Base-by-base conservation (phyloP, 1,140 invertebrate species). In the Magallana angulata region DNA sequence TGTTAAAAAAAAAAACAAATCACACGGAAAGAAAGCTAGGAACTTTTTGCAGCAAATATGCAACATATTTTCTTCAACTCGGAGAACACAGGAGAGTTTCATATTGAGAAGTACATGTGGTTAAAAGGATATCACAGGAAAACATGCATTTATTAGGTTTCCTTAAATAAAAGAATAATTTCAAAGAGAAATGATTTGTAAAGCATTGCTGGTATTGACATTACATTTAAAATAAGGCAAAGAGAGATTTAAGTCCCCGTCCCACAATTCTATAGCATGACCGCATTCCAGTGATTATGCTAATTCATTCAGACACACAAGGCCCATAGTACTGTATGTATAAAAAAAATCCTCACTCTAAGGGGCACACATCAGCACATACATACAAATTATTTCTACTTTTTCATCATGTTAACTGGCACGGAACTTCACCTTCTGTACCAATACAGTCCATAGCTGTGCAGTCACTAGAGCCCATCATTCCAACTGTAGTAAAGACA, bases 261-360 rank as follows among this genome's bases (percentile, higher is more conserved):
- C 68, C 24, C 18, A 76, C 36, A 71, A 24, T 71, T 7, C 18
- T 24, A 30, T 30, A 24, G 18, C 68, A 71, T 71, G 68, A 76
- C 68, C 68, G 68, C 18, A 76, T 76, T 76, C 68, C 68, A 76
- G 68, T 76, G 68, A 76, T 36, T 76, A 76, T 76, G 68, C 68
- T 76, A 76, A 76, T 76, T 30, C 68, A 76, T 76, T 76, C 68
- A 76, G 68, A 76, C 68, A 76, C 68, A 30, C 11, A 8, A 64
- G 60, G 24, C 24, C 68, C 24, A 76, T 8, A 76, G 24, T 36
- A 76, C 30, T 76, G 68, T 76, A 76, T 7, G 24, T 30, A 30
- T 30, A 30, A 11, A 76, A 76, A 24, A 11, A 9, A 36, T 30
- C 18, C 24, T 18, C 24, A 76, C 24, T 16, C 14, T 16, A 62